phyloP scores from a whole-genome alignment of 2,797 vertebrate species.

The Sebastes wilsoni region DNA sequence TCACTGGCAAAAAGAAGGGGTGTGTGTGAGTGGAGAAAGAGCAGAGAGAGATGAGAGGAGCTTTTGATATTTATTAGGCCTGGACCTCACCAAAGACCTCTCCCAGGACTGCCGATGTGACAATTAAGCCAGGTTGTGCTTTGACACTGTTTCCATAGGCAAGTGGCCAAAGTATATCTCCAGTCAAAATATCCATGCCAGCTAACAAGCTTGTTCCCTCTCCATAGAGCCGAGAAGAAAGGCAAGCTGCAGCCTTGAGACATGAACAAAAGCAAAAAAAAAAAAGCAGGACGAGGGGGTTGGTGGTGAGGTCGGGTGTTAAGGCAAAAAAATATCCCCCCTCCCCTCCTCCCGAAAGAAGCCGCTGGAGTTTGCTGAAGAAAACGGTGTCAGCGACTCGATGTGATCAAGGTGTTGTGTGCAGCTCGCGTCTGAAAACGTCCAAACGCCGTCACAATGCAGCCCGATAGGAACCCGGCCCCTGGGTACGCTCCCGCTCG shows the following conservation, averaged over 20 bases:
- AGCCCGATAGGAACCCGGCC: constrained; percentile 67
- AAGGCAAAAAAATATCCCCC: constrained; percentile 54
- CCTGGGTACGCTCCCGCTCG: constrained; percentile 67
- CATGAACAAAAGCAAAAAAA: constrained; percentile 82
- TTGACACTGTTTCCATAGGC: constrained; percentile 98
- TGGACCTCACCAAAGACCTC: constrained; percentile 89
- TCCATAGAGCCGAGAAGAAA: constrained; percentile 89
- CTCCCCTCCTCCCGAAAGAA: constrained; percentile 20
- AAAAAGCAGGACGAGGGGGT: constrained; percentile 76
- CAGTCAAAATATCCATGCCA: constrained; percentile 96
- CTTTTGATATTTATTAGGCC: constrained; percentile 94
- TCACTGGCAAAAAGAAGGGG: constrained; percentile 78
- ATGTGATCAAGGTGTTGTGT: constrained; percentile 91
- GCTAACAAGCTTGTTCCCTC: constrained; percentile 98
- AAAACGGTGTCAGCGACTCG: constrained; percentile 85
- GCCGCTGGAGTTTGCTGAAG: constrained; percentile 90
- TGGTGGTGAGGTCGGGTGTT: constrained; percentile 40
- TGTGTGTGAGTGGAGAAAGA: constrained; percentile 40
- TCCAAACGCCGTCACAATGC: constrained; percentile 58
- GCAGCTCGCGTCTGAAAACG: constrained; percentile 70
- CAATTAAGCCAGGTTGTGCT: constrained; percentile 98
- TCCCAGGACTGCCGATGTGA: constrained; percentile 95
- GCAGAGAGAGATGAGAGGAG: constrained; percentile 86
- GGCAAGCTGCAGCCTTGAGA: constrained; percentile 89
- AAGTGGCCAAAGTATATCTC: constrained; percentile 95